Conservation (phyloP, 2,113 vertebrate genomes). For the Atrichornis clamosus region DNA sequence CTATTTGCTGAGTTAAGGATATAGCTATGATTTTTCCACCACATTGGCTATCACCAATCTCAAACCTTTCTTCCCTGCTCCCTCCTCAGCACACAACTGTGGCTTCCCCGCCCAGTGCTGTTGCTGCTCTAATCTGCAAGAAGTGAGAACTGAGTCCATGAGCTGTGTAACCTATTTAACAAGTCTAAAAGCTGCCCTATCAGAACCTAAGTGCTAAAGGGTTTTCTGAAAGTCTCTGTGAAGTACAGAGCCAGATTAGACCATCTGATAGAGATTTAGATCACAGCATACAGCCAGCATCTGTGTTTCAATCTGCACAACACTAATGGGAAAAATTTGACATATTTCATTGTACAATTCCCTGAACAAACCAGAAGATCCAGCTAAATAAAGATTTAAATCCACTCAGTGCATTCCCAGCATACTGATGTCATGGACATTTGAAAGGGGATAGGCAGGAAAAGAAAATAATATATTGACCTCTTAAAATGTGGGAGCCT, state of each 20-base stretch:
- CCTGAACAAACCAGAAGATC: conserved; percentile 40
- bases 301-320: conserved; percentile 56
- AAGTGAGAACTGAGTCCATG: not conserved
- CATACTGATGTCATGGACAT: not conserved
- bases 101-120: not conserved
- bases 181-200: conserved; percentile 22
- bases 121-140: not conserved
- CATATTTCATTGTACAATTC: conserved; percentile 48
- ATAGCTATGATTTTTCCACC: not conserved
- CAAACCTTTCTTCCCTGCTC: not conserved
- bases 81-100: not conserved
- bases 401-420: not conserved
- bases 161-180: conserved; percentile 28
- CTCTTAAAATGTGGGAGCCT: not conserved
- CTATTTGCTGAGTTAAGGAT: not conserved
- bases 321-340: not conserved
- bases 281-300: conserved; percentile 19
- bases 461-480: not conserved
- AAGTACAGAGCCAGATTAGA: conserved; percentile 26
- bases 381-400: conserved; percentile 61
- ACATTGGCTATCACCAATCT: not conserved
- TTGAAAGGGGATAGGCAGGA: not conserved
- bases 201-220: conserved; percentile 9
- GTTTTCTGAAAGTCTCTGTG: conserved; percentile 16
- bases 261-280: conserved; percentile 48